Evolutionary conservation across 2,113 vertebrate species (phyloP), one percentile per base, ranked within the genome.

Genomic region (Tychaedon coryphoeus): DNA sequence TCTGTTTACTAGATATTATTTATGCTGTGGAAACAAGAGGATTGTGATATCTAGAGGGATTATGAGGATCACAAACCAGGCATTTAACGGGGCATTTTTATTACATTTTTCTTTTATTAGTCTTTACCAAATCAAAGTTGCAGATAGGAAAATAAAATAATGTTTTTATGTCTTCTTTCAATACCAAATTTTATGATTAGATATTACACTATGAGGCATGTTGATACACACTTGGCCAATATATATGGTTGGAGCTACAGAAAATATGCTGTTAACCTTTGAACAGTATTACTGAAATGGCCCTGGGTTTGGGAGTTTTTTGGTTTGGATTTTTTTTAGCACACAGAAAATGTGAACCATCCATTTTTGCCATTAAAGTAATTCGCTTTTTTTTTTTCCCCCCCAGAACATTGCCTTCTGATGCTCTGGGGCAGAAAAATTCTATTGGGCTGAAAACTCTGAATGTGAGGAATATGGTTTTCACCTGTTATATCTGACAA

Each of bases 1-100:
- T 96, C 91, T 94, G 58, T 96, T 97, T 96, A 94, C 94, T 77
- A 80, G 48, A 24, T 88, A 96, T 90, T 96, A 95, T 93, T 97
- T 96, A 96, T 5, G 24, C 84, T 74, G 70, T 48, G 48, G 88
- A 90, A 95, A 92, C 76, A 84, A 88, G 91, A 88, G 82, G 83
- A 94, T 29, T 89, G 65, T 88, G 62, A 96, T 95, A 76, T 92
- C 92, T 92, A 66, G 90, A 92, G 73, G 69, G 88, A 92, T 83
- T 67, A 8, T 19, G n/a, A 92, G 70, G 88, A 96, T 95, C 95
- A 91, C 94, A 93, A 90, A 60, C 77, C 67, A 95, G 71, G 47
- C 90, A 92, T 95, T 97, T 96, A 94, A 88, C 61, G 26, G 88
- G 76, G 66, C n/a, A 81, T 53, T 93, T 95, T 95, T 97, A 96